Percentiles rank a stretch among this genome's conserved stretches.
These are phyloP conservation scores for Sipunculus nudus DNA, from an alignment of 2,888 invertebrate species.

Conservation along the genomic window DNA sequence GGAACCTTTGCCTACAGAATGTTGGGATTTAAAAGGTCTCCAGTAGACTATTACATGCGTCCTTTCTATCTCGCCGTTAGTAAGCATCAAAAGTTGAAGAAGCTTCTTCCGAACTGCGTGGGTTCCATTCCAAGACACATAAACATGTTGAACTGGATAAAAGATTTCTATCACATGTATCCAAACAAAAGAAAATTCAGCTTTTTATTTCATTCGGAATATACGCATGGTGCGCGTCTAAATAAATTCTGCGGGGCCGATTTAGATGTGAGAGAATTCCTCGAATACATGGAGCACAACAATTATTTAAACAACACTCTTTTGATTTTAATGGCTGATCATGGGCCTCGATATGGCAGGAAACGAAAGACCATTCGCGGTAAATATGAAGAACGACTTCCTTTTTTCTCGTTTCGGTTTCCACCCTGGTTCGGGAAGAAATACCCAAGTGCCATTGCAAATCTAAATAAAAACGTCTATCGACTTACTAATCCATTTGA, in stretches of 20 bases:
- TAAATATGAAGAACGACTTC: slow-evolving; percentile 89
- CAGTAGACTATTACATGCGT: slow-evolving; percentile 90
- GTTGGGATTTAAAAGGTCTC: slow-evolving; percentile 83
- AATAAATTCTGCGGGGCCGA: slow-evolving; percentile 83
- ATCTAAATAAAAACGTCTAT: slow-evolving; percentile 73
- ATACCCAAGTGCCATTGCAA: slow-evolving; percentile 73
- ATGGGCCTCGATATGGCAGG: slow-evolving; percentile 82
- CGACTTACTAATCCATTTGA: slow-evolving; percentile 89
- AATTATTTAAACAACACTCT: slow-evolving; percentile 81
- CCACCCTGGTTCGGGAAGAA: slow-evolving; percentile 76
- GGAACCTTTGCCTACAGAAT: slow-evolving; percentile 92
- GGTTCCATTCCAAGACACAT: slow-evolving; percentile 78
- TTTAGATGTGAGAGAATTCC: slow-evolving; percentile 71
- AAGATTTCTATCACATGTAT: slow-evolving; percentile 73
- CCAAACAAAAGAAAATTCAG: slow-evolving; percentile 79
- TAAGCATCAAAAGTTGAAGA: too few relatives aligned
- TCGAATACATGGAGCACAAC: slow-evolving; percentile 72
- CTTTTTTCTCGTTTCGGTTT: slow-evolving; percentile 83
- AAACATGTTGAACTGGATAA: slow-evolving; percentile 65
- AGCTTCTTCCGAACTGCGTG: slow-evolving; percentile 74
- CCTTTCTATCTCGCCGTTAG: slow-evolving; percentile 75
- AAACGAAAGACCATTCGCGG: slow-evolving; percentile 88
- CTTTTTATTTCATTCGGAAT: slow-evolving; percentile 88
- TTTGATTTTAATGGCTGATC: slow-evolving; percentile 90
- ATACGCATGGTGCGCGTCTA: slow-evolving; percentile 85